Evolutionary conservation across 2,888 invertebrate genomes (phyloP).

Genomic region (Dryobota labecula): DNA sequence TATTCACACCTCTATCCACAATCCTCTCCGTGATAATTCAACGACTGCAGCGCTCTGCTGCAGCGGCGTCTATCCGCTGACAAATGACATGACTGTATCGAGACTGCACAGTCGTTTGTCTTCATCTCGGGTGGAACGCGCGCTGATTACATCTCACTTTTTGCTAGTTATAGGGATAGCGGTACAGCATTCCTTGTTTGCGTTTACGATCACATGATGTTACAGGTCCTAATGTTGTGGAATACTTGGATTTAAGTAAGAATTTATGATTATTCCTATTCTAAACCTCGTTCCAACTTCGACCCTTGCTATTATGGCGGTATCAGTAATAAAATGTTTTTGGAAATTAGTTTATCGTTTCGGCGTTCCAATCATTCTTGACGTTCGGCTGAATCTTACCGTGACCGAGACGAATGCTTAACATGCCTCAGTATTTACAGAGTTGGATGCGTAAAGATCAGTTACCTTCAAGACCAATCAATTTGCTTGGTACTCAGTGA

Average conservation of each 20-base stretch:
- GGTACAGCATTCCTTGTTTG: conserved; percentile 68
- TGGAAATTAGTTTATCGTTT: background rate
- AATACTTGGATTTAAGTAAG: conserved; percentile 26
- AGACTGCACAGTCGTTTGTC: conserved; percentile 70
- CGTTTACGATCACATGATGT: conserved; percentile 31
- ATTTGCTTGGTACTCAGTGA: background rate
- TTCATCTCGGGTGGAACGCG: conserved; percentile 69
- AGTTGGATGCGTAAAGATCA: background rate
- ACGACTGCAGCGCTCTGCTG: conserved; percentile 23
- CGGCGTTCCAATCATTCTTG: background rate
- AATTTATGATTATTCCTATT: conserved; percentile 25
- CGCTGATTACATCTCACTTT: conserved; percentile 75
- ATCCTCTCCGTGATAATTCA: conserved; percentile 35
- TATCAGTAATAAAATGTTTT: background rate
- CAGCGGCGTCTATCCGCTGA: conserved; percentile 42
- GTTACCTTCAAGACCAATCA: background rate
- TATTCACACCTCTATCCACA: conserved; percentile 35
- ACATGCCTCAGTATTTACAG: background rate
- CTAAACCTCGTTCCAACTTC: background rate
- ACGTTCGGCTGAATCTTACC: background rate
- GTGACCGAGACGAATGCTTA: background rate
- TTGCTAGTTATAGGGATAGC: conserved; percentile 69
- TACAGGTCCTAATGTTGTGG: conserved; percentile 29
- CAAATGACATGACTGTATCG: conserved; percentile 68
- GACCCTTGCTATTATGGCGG: background rate